Percentiles rank a stretch among this genome's conserved stretches.
phyloP scores from a whole-genome alignment of 2,797 vertebrate species.

The Hafferia zeledoni region DNA sequence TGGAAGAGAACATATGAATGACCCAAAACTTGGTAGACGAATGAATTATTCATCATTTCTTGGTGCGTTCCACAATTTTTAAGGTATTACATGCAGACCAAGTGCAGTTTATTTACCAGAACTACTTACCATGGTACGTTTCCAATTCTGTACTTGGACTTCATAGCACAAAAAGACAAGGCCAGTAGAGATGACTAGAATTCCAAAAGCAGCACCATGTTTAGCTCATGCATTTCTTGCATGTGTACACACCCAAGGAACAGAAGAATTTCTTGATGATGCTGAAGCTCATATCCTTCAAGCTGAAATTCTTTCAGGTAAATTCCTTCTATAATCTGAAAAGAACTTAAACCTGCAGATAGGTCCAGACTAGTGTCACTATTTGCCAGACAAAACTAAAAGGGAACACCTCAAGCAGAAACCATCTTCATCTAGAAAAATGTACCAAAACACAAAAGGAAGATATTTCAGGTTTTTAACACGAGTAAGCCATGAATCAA shows the following conservation, averaged over 20 bases:
- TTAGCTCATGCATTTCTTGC: not conserved
- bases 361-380: not conserved
- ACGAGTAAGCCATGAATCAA: not conserved
- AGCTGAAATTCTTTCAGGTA: not conserved
- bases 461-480: not conserved
- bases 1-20: not conserved
- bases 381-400: not conserved
- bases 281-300: not conserved
- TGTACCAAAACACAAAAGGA: not conserved
- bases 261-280: not conserved
- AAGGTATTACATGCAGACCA: not conserved
- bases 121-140: conserved; percentile 73
- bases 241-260: not conserved
- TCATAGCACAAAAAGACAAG: conserved; percentile 82
- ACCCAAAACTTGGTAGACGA: not conserved
- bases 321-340: conserved; percentile 18
- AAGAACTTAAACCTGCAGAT: not conserved
- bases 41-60: not conserved
- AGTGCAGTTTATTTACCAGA: not conserved
- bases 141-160: conserved; percentile 80
- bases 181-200: conserved; percentile 24
- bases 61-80: not conserved
- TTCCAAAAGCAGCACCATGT: not conserved
- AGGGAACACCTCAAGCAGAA: not conserved
- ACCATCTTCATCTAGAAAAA: not conserved